Base-by-base conservation (phyloP, 2,888 invertebrate species). In the Celastrina argiolus region DNA sequence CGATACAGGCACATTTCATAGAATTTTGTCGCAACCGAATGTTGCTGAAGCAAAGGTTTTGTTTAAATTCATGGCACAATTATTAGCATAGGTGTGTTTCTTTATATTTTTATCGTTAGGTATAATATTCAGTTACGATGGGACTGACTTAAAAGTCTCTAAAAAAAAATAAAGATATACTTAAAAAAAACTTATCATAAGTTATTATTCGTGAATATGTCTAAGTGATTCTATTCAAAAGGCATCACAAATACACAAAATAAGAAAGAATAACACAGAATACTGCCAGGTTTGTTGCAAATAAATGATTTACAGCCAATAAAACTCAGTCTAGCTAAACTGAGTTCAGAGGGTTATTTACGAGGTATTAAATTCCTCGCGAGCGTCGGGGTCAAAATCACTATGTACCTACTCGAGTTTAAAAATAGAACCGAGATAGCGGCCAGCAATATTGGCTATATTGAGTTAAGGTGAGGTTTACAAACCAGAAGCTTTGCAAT, bases 221-320 rank as follows among this genome's bases (percentile, higher is more conserved):
- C 18, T 8, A 51, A 18, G 7, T 16, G 8, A 42, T 45, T 45
- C 3, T 18, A 6, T 22, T 51, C 5, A 51, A 22, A 51, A 51
- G 12, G 51, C 22, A 51, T 26, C 3, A 12, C 22, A 51, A 51
- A 26, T 51, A 51, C 45, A 8, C 18, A 18, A 51, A 45, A 16
- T 18, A 51, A 51, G 51, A 51, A 51, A 51, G 36, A 36, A 36
- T 31, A 45, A 45, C 10, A 6, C 51, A 36, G 36, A 36, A 12
- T 26, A 51, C 51, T 26, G 22, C 14, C 51, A 12, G 36, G 36
- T 36, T 2, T 10, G 51, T 51, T 22, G 51, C 51, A 51, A 51
- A 51, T 51, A 51, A 51, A 51, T 51, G 22, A 51, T 51, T 51
- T 26, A 51, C 51, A 51, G 22, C 51, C 51, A 51, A 51, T 51